Base-by-base conservation (phyloP, 2,888 invertebrate genomes). In the Nemapogon koenigi region DNA sequence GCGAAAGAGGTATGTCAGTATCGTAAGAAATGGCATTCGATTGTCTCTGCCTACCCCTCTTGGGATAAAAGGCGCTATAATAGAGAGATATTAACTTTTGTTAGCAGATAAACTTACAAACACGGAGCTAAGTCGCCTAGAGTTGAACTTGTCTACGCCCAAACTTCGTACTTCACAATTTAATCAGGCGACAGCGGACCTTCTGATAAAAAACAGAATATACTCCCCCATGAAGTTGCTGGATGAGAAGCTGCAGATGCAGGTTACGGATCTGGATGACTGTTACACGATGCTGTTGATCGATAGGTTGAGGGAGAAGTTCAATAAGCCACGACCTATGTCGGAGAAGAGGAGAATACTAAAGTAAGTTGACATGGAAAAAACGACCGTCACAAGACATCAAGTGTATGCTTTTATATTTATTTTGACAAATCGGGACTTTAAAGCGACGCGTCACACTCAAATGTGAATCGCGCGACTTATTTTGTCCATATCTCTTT, bases 251-350 rank as follows among this genome's bases (percentile, higher is more conserved):
- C 43, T 65, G 1, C 43, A 40, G 2, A 57, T 58, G 11, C 56
- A 52, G 26, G 47, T 54, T 8, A 42, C 42, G 0, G 18, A 40
- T 0, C 35, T 42, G 2, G 46, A 42, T 0, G 35, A 41, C 1
- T 43, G 49, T 11, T 41, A 50, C 1, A 22, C 51, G 0, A 39
- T 46, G 3, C 39, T 48, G 3, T 31, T 57, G 1, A 33, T 67
- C 0, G 53, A 54, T 1, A 46, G 46, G 1, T 40, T 72, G 14
- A 47, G 57, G 3, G 41, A 40, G 1, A 58, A 43, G 26, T 57
- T 70, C 1, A 54, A 40, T 3, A 67, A 58, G 17, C 76, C 76
- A 0, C 52, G 58, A 13, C 76, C 76, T 1, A 36, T 71, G 41
- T 45, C 55, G n/a, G 59, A 46, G 4, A 72, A 70, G 41, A 61